Base-by-base conservation (phyloP, 2,888 invertebrate species). In the Capitulum mitella region DNA sequence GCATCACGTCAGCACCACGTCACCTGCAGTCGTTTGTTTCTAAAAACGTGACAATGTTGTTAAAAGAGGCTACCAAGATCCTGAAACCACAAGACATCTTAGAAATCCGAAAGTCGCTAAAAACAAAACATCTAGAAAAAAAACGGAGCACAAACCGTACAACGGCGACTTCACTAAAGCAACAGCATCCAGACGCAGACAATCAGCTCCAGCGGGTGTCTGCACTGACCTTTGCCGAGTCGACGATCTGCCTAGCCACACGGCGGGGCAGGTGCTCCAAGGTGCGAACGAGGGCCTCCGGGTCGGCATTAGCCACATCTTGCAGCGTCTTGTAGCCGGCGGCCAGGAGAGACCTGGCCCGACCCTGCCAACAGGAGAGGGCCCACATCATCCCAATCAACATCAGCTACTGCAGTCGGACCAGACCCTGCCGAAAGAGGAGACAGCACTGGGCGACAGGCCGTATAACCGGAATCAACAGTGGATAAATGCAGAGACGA, bases 151-250 rank as follows among this genome's bases (percentile, higher is more conserved):
- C 14, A 6, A 46, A 14, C 10, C 14, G 46, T 12, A 12, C 46
- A 46, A 46, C 14, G 46, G 46, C 46, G 46, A 46, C 46, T 12
- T 6, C 6, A 46, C 46, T 12, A 46, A 46, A 14, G 46, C 46
- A n/a, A n/a, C n/a, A n/a, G n/a, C n/a, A n/a, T n/a, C n/a, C n/a
- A n/a, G n/a, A n/a, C n/a, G n/a, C n/a, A n/a, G n/a, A n/a, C n/a
- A n/a, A n/a, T n/a, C n/a, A n/a, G n/a, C n/a, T n/a, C n/a, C n/a
- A n/a, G n/a, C n/a, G n/a, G n/a, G n/a, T n/a, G n/a, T n/a, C n/a
- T n/a, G n/a, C n/a, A n/a, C 70, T 26, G 85, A 93, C 94, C 90
- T 95, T 92, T 0, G 98, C 94, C 46, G 95, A 92, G 79, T 93
- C 91, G 81, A 97, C 90, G 78, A 98, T 91, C 85, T 94, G 93